Percentiles rank a stretch among this genome's conserved stretches.
phyloP scores from a whole-genome alignment of 2,888 invertebrate genomes.

The Dusona sp. region DNA sequence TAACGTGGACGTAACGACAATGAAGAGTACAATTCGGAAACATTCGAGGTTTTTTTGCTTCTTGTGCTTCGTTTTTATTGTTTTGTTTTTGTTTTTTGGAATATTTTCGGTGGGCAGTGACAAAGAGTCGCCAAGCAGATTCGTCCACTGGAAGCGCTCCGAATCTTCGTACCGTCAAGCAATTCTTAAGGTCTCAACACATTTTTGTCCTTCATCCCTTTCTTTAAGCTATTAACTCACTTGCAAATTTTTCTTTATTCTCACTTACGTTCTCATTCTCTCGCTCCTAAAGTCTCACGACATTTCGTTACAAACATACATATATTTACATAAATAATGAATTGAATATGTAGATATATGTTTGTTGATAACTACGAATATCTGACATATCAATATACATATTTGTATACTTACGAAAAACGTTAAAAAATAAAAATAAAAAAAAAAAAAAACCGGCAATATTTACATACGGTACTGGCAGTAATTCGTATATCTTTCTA shows the following conservation, averaged over 20 bases:
- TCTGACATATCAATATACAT: constrained; percentile 71
- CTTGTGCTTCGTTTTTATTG: constrained; percentile 6
- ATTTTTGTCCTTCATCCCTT: constrained; percentile 16
- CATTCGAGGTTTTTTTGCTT: constrained; percentile 47
- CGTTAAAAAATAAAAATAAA: constrained; percentile 16
- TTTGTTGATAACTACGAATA: constrained; percentile 70
- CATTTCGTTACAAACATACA: constrained; percentile 67
- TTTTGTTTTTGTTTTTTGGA: constrained; percentile 65
- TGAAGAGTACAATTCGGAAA: constrained; percentile 55
- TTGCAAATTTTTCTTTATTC: constrained; percentile 24
- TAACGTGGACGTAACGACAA: constrained; percentile 50
- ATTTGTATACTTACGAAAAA: constrained; percentile 70
- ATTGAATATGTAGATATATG: constrained; percentile 73
- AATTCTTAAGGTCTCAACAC: constrained; percentile 16
- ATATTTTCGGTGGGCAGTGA: constrained; percentile 70
- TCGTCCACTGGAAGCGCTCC: constrained; percentile 68
- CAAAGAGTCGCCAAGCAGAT: constrained; percentile 54
- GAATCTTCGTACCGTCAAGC: constrained; percentile 49
- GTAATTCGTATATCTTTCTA: constrained; percentile 73
- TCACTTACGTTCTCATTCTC: constrained; percentile 43
- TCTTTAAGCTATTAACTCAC: constrained; percentile 48
- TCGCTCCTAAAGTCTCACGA: constrained; percentile 63
- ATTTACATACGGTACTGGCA: constrained; percentile 82
- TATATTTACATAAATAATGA: constrained; percentile 66
- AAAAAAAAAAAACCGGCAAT: constrained; percentile 70